Conservation (phyloP, 2,888 invertebrate genomes). For the Spisula subtruncata region DNA sequence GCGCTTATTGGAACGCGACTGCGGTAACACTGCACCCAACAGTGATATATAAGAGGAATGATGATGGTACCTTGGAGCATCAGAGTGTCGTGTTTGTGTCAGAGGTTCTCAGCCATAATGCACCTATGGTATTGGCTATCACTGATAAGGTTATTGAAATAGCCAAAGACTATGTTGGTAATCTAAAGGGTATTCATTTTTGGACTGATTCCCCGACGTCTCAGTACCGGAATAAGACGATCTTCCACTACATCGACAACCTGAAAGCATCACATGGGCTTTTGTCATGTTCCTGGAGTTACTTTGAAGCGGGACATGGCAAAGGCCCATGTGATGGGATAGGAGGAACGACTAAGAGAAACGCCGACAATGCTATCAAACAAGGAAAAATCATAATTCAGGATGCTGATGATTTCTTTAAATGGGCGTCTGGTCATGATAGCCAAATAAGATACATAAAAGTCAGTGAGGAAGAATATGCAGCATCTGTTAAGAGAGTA, state of each 20-base stretch:
- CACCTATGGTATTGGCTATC: constrained; percentile 53
- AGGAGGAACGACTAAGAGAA: constrained; percentile 60
- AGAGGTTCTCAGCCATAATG: constrained; percentile 62
- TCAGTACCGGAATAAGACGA: constrained; percentile 50
- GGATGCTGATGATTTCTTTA: constrained; percentile 37
- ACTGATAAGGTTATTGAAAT: constrained; percentile 36
- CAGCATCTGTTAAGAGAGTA: too few relatives aligned
- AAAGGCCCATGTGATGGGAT: constrained; percentile 70
- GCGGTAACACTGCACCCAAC: constrained; percentile 64
- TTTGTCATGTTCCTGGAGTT: constrained; percentile 54
- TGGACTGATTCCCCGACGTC: constrained; percentile 61
- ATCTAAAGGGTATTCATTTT: constrained; percentile 47
- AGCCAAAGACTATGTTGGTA: background rate
- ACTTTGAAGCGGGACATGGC: constrained; percentile 66
- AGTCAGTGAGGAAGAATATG: constrained; percentile 12
- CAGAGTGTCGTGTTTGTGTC: constrained; percentile 60
- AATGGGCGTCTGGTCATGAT: constrained; percentile 38
- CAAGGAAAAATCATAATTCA: constrained; percentile 51
- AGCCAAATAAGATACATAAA: constrained; percentile 26
- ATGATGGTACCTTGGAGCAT: constrained; percentile 43
- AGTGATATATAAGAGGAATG: constrained; percentile 51
- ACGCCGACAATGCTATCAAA: constrained; percentile 64
- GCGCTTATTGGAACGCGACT: constrained; percentile 52
- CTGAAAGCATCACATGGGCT: background rate
- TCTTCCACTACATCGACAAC: background rate